Base-by-base conservation (phyloP, 2,888 invertebrate genomes). In the Amblyteles armatorius region DNA sequence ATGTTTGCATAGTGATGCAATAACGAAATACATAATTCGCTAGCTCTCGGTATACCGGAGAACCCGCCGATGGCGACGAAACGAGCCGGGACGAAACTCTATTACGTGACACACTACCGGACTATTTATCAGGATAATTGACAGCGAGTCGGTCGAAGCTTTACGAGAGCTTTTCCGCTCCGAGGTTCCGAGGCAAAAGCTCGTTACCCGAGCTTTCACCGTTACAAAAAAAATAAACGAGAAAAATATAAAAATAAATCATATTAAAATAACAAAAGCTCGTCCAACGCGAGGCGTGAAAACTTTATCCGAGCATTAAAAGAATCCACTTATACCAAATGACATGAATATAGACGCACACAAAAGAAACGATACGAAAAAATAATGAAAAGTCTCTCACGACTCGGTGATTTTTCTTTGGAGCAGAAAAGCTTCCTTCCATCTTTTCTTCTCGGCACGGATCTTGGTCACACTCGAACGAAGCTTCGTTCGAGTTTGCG, bases 371-470 rank as follows among this genome's bases (percentile, higher is more conserved):
- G 2, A 55, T 22, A 22, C 13, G 22, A 68, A 50, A 55, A 69
- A 55, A 48, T 60, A 57, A 19, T 55, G 2, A 55, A 40, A 40
- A 26, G 44, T 67, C 16, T 55, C 72, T 68, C 72, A 87, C 84
- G 26, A 78, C 55, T 87, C 82, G 33, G 67, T n/a, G 26, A 86
- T 68, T 76, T 79, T 72, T 71, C 73, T 86, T 79, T 88, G 76
- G 33, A 77, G 85, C 16, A 87, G 44, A 9, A 88, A 88, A 78
- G 85, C 85, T 52, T 87, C 85, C 67, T 81, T 87, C 86, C 87
- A 90, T 44, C 87, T 79, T 85, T 88, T 73, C 22, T 73, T 85
- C 50, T 89, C 88, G 36, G 81, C 71, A 3, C 71, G 84, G 9
- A 73, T 40, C 36, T 84, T 78, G 65, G 44, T 84, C 63, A 87